Percentiles rank a stretch among this genome's conserved stretches.
Evolutionary conservation across 2,888 invertebrate genomes (phyloP).

Genomic region (Pristionchus arcanus): DNA sequence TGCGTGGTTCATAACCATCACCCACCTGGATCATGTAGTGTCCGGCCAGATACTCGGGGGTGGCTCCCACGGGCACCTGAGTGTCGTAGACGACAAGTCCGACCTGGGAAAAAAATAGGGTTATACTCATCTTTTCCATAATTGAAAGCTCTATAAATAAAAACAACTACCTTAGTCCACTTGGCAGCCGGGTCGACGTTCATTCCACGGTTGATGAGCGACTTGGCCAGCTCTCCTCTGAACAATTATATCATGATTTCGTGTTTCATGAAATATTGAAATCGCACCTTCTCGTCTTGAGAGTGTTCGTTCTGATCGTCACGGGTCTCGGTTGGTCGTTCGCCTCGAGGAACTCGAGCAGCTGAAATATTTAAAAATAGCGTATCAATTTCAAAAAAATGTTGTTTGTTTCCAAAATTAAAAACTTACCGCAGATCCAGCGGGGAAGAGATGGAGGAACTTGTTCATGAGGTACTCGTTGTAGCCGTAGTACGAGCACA

Average conservation of each 20-base stretch:
- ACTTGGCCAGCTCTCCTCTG: constrained; percentile 81
- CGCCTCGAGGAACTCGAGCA: constrained; percentile 95
- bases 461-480: constrained; percentile 95
- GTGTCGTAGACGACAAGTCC: constrained; percentile 96
- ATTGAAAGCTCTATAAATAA: no score
- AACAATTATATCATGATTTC: neutral
- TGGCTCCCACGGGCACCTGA: constrained; percentile 95
- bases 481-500: constrained; percentile 96
- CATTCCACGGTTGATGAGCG: constrained; percentile 95
- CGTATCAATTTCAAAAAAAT: constrained; percentile 7
- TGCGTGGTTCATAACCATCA: neutral
- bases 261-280: neutral
- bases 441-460: constrained; percentile 91
- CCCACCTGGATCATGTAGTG: constrained; percentile 90
- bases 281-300: constrained; percentile 85
- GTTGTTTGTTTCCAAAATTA: no score
- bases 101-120: neutral
- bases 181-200: constrained; percentile 98
- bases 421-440: constrained; percentile 75
- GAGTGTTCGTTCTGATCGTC: constrained; percentile 94
- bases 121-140: neutral
- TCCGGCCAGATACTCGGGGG: constrained; percentile 98
- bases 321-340: constrained; percentile 95
- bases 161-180: constrained; percentile 95
- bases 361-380: constrained; percentile 75